phyloP scores from a whole-genome alignment of 2,888 invertebrate genomes.

The Embidobia sp. region DNA sequence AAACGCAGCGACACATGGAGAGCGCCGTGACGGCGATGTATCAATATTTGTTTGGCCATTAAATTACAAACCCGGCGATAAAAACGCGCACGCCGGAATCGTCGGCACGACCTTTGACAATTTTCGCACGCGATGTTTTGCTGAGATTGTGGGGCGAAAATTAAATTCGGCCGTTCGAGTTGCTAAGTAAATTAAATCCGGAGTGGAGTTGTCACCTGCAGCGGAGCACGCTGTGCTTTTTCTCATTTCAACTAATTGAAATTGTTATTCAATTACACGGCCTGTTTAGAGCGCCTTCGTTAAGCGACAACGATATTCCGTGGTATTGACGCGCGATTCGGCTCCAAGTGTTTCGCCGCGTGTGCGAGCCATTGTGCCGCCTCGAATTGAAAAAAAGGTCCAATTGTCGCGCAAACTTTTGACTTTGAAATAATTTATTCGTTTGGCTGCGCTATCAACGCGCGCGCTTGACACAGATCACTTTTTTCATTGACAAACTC shows the following conservation, averaged over 20 bases:
- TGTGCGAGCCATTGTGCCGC: too few species aligned
- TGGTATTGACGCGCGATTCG: too few species aligned
- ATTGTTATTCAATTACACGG: constrained; percentile 14
- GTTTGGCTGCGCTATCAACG: constrained; percentile 3
- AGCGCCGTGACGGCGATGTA: too few species aligned
- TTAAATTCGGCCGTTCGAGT: constrained; percentile 27
- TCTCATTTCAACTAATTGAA: constrained; percentile 20
- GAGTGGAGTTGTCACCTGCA: constrained; percentile 34
- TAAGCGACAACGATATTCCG: too few species aligned
- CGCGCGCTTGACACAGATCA: constrained; percentile 28
- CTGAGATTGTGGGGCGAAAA: constrained; percentile 30
- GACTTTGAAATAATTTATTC: constrained; percentile 23
- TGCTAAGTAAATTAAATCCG: constrained; percentile 29
- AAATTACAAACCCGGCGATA: too few species aligned
- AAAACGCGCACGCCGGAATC: too few species aligned
- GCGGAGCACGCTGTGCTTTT: constrained; percentile 10
- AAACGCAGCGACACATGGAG: too few species aligned
- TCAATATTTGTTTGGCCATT: too few species aligned
- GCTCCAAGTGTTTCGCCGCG: too few species aligned
- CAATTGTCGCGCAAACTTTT: background rate
- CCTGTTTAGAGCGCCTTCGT: too few species aligned
- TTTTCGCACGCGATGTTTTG: constrained; percentile 33
- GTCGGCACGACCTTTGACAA: constrained; percentile 25
- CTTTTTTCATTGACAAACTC: constrained; percentile 40
- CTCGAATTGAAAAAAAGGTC: too few species aligned